phyloP scores from a whole-genome alignment of 2,113 vertebrate genomes.

The Nannospalax galili region DNA sequence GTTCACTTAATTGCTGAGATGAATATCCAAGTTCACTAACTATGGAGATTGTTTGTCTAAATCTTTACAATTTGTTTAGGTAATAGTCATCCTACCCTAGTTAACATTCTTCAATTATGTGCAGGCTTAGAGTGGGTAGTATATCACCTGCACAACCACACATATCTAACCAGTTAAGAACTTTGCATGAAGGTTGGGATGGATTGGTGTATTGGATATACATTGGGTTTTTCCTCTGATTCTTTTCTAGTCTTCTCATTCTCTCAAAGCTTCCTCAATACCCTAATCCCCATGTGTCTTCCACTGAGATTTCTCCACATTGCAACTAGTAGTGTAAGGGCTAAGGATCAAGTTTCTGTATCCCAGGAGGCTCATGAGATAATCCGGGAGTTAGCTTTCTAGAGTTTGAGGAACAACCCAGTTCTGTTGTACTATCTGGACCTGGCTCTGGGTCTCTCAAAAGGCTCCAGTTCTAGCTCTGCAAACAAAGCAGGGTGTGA shows the following conservation, averaged over 20 bases:
- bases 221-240: neutral
- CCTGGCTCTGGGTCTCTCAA: constrained; percentile 3
- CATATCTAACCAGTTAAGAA: neutral
- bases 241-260: constrained; percentile 14
- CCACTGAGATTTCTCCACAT: neutral
- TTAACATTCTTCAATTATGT: neutral
- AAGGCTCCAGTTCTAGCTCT: neutral
- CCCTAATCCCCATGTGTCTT: neutral
- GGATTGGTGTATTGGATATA: neutral
- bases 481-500: neutral
- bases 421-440: constrained; percentile 40
- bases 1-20: neutral
- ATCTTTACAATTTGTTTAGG: neutral
- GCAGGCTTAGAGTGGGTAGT: neutral
- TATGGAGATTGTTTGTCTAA: neutral
- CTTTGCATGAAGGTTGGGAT: neutral
- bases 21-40: neutral
- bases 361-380: constrained; percentile 9
- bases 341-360: neutral
- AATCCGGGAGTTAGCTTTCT: neutral
- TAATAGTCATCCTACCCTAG: neutral
- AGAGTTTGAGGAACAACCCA: constrained; percentile 36
- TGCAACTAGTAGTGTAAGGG: neutral
- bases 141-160: neutral
- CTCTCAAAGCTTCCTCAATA: constrained; percentile 4